These are phyloP conservation scores for Sesamia nonagrioides DNA, from an alignment of 1,140 invertebrate genomes.

Conservation along the genomic window DNA sequence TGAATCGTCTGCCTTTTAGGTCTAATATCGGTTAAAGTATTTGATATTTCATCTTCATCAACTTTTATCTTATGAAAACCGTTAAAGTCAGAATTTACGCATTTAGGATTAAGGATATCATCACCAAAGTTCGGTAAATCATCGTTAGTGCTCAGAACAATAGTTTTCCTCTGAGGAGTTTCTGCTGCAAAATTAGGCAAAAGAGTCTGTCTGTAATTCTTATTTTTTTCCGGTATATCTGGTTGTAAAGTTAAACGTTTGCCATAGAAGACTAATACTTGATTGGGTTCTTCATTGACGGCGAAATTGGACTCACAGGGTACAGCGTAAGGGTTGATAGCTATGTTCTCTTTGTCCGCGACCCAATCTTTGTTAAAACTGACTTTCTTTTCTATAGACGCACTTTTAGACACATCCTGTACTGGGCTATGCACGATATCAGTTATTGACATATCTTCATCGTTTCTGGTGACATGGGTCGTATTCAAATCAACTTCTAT, in stretches of 20 bases:
- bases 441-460: conserved; percentile 79
- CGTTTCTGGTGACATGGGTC: conserved; percentile 67
- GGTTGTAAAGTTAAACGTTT: conserved; percentile 72
- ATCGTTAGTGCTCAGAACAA: conserved; percentile 70
- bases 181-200: conserved; percentile 44
- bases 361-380: conserved; percentile 63
- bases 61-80: conserved; percentile 25
- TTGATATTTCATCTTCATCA: conserved; percentile 44
- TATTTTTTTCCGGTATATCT: conserved; percentile 58
- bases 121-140: conserved; percentile 73
- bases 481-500: conserved; percentile 78
- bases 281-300: conserved; percentile 67
- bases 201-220: conserved; percentile 55
- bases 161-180: conserved; percentile 66
- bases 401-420: conserved; percentile 61
- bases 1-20: conserved; percentile 29
- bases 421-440: conserved; percentile 73
- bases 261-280: conserved; percentile 80
- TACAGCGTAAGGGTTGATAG: conserved; percentile 70
- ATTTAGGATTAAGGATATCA: conserved; percentile 22
- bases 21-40: neutral
- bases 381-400: conserved; percentile 56
- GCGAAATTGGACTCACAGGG: conserved; percentile 73
- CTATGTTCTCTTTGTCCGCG: conserved; percentile 80
- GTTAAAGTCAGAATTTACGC: neutral